Percentiles rank a stretch among this genome's conserved stretches.
Evolutionary conservation across 2,888 invertebrate genomes (phyloP).

Genomic region (Parnassius apollo): DNA sequence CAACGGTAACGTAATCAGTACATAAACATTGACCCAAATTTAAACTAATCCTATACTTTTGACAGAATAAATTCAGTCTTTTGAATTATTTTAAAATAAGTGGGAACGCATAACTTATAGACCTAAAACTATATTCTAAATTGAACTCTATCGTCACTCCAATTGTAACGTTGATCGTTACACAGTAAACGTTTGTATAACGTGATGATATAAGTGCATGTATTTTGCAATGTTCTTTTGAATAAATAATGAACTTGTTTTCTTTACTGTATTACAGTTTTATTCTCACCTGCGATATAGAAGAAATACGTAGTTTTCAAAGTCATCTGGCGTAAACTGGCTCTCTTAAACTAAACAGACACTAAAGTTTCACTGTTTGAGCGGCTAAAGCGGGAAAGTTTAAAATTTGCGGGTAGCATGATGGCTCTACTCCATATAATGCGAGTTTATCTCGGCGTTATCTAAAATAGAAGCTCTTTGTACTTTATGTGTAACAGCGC

Average conservation of each 20-base stretch:
- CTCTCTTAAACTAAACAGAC: slow-evolving; percentile 65
- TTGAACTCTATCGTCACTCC: too few relatives aligned
- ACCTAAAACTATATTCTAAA: too few relatives aligned
- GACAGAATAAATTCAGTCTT: too few relatives aligned
- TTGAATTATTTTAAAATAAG: too few relatives aligned
- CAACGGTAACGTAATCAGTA: too few relatives aligned
- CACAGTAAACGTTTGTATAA: too few relatives aligned
- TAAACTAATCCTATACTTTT: too few relatives aligned
- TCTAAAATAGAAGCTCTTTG: slow-evolving; percentile 27
- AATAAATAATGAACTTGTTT: slow-evolving; percentile 20
- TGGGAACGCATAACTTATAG: too few relatives aligned
- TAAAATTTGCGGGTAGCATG: slow-evolving; percentile 41
- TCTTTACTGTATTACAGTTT: slow-evolving; percentile 34
- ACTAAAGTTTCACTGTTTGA: slow-evolving; percentile 52
- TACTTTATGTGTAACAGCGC: slow-evolving; percentile 20
- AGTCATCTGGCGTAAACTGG: slow-evolving; percentile 62
- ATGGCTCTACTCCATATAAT: slow-evolving; percentile 32
- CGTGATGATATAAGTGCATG: too few relatives aligned
- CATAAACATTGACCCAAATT: too few relatives aligned
- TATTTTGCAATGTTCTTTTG: not conserved
- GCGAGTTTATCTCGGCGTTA: slow-evolving; percentile 30
- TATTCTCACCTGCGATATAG: slow-evolving; percentile 40
- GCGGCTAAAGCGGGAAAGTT: slow-evolving; percentile 48
- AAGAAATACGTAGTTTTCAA: slow-evolving; percentile 59
- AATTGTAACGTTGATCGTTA: too few relatives aligned